phyloP scores from a whole-genome alignment of 2,113 vertebrate genomes.

The Vulpes vulpes region DNA sequence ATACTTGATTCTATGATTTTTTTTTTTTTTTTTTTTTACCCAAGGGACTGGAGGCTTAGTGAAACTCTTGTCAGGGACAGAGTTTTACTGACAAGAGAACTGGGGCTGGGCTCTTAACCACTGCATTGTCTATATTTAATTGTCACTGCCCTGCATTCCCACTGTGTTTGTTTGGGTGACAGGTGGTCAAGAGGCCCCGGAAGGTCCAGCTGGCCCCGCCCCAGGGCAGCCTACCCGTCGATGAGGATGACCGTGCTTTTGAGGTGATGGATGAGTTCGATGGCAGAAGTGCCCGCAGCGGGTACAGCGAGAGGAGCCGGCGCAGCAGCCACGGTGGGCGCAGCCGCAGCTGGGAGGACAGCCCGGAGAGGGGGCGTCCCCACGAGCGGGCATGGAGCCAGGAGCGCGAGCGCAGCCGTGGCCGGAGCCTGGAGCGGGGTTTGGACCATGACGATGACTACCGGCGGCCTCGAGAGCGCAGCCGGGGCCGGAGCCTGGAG shows the following conservation, averaged over 20 bases:
- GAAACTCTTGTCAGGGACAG: fast-evolving
- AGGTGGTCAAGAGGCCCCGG: conserved; percentile 95
- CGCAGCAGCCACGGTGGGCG: conserved; percentile 87
- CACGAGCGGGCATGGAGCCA: conserved; percentile 86
- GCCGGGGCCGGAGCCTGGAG: conserved; percentile 88
- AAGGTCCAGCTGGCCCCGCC: conserved; percentile 89
- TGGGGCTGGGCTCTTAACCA: neutral
- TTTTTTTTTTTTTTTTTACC: neutral
- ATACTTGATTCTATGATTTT: neutral
- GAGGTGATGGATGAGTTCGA: conserved; percentile 93
- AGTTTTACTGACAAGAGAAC: neutral
- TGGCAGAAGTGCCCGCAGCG: conserved; percentile 92
- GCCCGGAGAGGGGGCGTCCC: conserved; percentile 87
- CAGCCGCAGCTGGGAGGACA: conserved; percentile 90
- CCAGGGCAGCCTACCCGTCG: conserved; percentile 89
- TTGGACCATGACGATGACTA: conserved; percentile 81
- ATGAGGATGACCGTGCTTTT: conserved; percentile 91
- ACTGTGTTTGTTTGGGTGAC: conserved; percentile 31
- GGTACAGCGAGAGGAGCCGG: conserved; percentile 91
- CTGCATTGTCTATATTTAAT: fast-evolving
- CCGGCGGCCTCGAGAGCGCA: conserved; percentile 84
- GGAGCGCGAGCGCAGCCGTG: conserved; percentile 78
- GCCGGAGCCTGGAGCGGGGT: conserved; percentile 86
- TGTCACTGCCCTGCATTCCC: neutral
- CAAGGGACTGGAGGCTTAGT: neutral